Conservation (phyloP, 2,113 vertebrate species). For the Lepus europaeus region DNA sequence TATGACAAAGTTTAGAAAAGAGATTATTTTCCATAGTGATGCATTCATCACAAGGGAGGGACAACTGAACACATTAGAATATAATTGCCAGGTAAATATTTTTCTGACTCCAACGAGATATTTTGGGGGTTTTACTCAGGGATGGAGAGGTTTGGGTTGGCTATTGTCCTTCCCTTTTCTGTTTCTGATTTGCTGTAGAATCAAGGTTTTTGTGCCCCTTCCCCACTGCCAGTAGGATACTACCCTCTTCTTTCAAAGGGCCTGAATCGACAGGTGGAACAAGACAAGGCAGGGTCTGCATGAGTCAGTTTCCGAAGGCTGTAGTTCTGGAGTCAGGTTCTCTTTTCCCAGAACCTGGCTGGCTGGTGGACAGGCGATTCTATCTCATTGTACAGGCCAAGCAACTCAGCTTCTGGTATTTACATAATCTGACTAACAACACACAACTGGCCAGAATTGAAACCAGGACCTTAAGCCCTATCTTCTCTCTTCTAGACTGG, state of each 20-base stretch:
- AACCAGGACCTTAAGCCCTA: not conserved
- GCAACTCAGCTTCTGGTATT: not conserved
- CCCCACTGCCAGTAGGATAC: not conserved
- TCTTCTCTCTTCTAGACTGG: not conserved
- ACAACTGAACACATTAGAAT: not conserved
- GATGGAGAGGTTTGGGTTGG: not conserved
- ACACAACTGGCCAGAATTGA: not conserved
- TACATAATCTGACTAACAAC: not conserved
- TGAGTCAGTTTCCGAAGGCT: not conserved
- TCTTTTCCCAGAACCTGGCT: not conserved
- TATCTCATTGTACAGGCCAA: not conserved
- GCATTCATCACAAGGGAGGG: slow-evolving; percentile 57
- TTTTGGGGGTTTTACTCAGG: not conserved
- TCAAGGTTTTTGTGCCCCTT: not conserved
- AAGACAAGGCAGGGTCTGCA: not conserved
- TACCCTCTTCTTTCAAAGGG: not conserved
- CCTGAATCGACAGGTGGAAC: not conserved
- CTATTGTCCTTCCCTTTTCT: slow-evolving; percentile 13
- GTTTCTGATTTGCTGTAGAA: not conserved
- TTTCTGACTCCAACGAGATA: slow-evolving; percentile 56
- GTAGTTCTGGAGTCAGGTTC: not conserved
- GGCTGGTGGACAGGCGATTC: not conserved
- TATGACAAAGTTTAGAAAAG: slow-evolving; percentile 59
- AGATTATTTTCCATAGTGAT: slow-evolving; percentile 69
- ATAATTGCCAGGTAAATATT: slow-evolving; percentile 62